phyloP scores from a whole-genome alignment of 2,888 invertebrate genomes.

The Flexamia atlantica region DNA sequence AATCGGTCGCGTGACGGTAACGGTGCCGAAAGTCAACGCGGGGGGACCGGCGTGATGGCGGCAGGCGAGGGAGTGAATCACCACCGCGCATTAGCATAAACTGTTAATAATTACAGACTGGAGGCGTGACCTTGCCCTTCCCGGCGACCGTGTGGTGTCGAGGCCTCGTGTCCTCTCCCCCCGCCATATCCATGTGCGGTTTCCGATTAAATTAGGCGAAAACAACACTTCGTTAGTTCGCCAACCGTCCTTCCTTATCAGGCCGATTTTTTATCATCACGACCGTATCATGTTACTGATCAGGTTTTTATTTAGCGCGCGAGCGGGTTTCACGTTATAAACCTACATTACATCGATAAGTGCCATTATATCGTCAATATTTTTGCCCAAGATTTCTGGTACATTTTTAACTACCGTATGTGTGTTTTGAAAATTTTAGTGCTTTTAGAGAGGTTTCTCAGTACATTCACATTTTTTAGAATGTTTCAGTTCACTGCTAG shows the following conservation, averaged over 20 bases:
- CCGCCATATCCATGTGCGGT: background rate
- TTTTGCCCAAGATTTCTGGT: no score
- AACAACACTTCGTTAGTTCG: conserved; percentile 25
- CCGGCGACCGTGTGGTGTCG: background rate
- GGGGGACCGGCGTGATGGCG: background rate
- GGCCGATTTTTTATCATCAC: background rate
- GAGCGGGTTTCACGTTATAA: no score
- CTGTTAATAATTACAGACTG: conserved; percentile 20
- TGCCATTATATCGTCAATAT: no score
- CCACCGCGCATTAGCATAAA: conserved; percentile 14
- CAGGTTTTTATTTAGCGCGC: no score
- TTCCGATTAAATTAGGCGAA: background rate
- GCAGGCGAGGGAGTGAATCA: conserved; percentile 23
- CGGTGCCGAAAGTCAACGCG: no score
- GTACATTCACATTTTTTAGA: no score
- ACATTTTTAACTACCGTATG: no score
- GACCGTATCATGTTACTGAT: background rate
- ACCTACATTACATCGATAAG: no score
- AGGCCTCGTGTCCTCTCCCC: background rate
- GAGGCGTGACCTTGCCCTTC: conserved; percentile 22
- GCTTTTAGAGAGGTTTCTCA: no score
- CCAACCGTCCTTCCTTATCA: conserved; percentile 1
- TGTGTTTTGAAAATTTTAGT: no score
- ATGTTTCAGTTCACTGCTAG: no score
- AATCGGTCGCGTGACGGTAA: no score